Evolutionary conservation across 64 coral and sea anemone genomes (phyloP).

Genomic region (Porites australiensis): DNA sequence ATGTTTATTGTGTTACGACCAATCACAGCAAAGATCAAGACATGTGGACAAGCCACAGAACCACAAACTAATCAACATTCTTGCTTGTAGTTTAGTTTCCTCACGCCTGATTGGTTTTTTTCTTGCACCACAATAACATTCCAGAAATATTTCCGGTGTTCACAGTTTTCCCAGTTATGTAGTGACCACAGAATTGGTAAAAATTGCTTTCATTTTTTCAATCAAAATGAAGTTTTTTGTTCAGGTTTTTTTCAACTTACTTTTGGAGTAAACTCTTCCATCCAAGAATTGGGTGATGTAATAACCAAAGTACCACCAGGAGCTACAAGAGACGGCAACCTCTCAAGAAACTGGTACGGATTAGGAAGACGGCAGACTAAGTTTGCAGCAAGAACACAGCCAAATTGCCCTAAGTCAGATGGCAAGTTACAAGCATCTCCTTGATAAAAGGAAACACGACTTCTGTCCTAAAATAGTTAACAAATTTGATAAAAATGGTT

Average conservation of each 20-base stretch:
- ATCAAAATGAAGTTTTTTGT: not conserved
- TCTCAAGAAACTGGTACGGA: slow-evolving; percentile 62
- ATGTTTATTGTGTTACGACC: too few relatives aligned
- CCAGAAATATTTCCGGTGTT: too few relatives aligned
- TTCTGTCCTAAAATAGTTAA: slow-evolving; percentile 50
- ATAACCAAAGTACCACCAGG: slow-evolving; percentile 68
- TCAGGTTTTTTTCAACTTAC: slow-evolving; percentile 3
- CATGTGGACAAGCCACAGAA: too few relatives aligned
- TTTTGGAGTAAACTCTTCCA: slow-evolving; percentile 68
- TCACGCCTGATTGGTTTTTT: too few relatives aligned
- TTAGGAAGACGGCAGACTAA: slow-evolving; percentile 66
- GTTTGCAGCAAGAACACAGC: slow-evolving; percentile 71
- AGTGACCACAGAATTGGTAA: too few relatives aligned
- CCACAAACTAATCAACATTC: too few relatives aligned
- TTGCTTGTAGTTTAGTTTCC: too few relatives aligned
- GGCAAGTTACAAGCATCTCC: slow-evolving; percentile 77
- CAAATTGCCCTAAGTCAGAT: slow-evolving; percentile 71
- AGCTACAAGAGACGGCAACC: slow-evolving; percentile 60
- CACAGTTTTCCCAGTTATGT: too few relatives aligned
- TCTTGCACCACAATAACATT: too few relatives aligned
- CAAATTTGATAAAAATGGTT: not conserved
- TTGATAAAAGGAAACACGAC: slow-evolving; percentile 26
- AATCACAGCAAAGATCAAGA: too few relatives aligned
- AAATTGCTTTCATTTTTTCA: too few relatives aligned
- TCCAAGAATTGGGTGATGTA: slow-evolving; percentile 63